phyloP scores from a whole-genome alignment of 2,113 vertebrate species.

The Butorides virescens region DNA sequence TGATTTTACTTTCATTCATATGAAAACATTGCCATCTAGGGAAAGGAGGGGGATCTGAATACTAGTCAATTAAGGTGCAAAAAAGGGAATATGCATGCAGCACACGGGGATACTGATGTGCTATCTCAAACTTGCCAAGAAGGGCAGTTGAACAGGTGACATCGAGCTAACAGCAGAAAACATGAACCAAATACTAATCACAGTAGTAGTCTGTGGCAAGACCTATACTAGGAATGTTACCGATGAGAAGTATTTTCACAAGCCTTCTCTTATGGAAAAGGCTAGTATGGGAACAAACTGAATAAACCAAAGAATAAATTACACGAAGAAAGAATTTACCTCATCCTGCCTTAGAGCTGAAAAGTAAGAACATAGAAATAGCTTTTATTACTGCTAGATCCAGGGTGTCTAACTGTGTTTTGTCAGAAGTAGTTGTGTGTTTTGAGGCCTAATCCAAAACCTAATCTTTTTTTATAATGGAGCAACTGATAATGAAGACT shows the following conservation, averaged over 20 bases:
- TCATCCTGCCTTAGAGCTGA: background rate
- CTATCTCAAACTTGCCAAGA: background rate
- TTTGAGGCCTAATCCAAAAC: background rate
- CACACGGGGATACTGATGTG: background rate
- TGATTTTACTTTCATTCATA: background rate
- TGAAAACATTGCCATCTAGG: conserved; percentile 24
- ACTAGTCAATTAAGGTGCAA: background rate
- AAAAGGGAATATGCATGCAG: background rate
- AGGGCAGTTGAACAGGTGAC: background rate
- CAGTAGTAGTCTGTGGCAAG: background rate
- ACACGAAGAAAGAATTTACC: background rate
- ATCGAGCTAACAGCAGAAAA: background rate
- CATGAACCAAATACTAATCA: background rate
- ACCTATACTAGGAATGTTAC: background rate
- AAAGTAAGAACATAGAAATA: background rate
- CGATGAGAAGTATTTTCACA: background rate
- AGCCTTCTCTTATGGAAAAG: background rate
- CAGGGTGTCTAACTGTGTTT: background rate
- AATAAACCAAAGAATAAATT: background rate
- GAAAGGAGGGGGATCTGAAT: background rate
- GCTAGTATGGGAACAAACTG: background rate
- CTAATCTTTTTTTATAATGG: background rate
- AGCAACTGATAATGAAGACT: background rate
- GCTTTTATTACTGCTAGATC: background rate
- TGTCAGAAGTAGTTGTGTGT: background rate